Evolutionary conservation across 1,140 invertebrate species (phyloP).

Genomic region (Leptinotarsa undecemlineata): DNA sequence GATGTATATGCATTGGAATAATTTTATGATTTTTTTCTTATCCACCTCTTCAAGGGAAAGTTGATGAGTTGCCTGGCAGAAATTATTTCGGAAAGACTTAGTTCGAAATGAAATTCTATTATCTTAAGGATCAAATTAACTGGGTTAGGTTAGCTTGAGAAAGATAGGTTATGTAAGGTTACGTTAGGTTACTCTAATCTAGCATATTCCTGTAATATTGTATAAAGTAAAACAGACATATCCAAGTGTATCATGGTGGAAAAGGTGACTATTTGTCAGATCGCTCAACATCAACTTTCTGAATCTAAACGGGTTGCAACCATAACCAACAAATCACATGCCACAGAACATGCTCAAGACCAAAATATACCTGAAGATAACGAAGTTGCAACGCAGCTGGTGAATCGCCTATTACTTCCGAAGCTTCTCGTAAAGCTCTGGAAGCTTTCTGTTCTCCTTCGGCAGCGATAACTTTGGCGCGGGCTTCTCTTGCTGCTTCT

Average conservation of each 20-base stretch:
- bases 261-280: not conserved
- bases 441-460: slow-evolving; percentile 90
- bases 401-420: slow-evolving; percentile 87
- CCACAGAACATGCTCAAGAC: not conserved
- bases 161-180: too few species aligned
- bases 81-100: too few species aligned
- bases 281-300: not conserved
- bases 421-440: slow-evolving; percentile 85
- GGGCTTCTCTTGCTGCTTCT: slow-evolving; percentile 75
- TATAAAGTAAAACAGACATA: too few species aligned
- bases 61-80: too few species aligned
- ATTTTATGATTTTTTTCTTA: too few species aligned
- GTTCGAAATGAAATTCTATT: too few species aligned
- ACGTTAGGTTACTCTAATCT: too few species aligned
- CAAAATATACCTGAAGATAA: slow-evolving; percentile 51
- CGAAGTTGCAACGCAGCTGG: slow-evolving; percentile 83
- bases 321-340: not conserved
- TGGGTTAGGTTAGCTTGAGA: too few species aligned
- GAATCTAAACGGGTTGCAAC: not conserved
- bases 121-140: too few species aligned
- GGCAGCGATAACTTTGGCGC: slow-evolving; percentile 79
- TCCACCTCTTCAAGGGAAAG: too few species aligned
- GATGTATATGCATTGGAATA: too few species aligned
- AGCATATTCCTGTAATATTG: too few species aligned
- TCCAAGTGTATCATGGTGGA: not conserved